Evolutionary conservation across 1,140 invertebrate genomes (phyloP), one percentile per base, ranked within the genome.

Genomic region (Pseudoatta argentina): DNA sequence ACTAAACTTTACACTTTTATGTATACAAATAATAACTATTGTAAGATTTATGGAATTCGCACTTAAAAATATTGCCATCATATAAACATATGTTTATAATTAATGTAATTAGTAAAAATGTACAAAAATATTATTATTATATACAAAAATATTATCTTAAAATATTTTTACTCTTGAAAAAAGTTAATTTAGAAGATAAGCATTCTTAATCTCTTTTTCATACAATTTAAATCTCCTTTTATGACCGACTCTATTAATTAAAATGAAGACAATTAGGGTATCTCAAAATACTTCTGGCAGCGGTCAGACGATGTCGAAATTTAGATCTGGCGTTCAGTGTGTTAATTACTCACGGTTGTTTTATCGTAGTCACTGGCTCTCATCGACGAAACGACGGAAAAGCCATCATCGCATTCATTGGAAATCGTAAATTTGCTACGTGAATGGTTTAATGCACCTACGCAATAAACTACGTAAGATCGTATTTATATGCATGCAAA

Each of bases 301-400:
- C 12, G 21, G 24, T 8, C 3, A 18, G 10, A 24, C 55, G 39
- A 27, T 67, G 76, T 69, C 77, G 85, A 82, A 87, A 71, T 64
- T 88, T 61, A 53, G 71, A 66, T 61, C 48, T 61, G 77, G 39
- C 85, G 24, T 48, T 51, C 44, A 75, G 61, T 44, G 67, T 86
- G 59, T 79, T 73, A 66, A 75, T 88, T 86, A 86, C 67, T 87
- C 73, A 78, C 34, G 64, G 53, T 69, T 61, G 48, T 69, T 77
- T 78, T 57, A 66, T 55, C 34, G 6, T 44, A 44, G 51, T 21
- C 67, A 5, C 73, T 55, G 59, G 82, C 73, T 85, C 34, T 63
- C 79, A 51, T 83, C 55, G 67, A 55, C 51, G 24, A 59, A 61
- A 27, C n/a, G 67, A 21, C 24, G 39, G 12, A 7, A 30, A 51